Evolutionary conservation across 2,113 vertebrate species (phyloP), one percentile per base, ranked within the genome.

Genomic region (Mus musculus): DNA sequence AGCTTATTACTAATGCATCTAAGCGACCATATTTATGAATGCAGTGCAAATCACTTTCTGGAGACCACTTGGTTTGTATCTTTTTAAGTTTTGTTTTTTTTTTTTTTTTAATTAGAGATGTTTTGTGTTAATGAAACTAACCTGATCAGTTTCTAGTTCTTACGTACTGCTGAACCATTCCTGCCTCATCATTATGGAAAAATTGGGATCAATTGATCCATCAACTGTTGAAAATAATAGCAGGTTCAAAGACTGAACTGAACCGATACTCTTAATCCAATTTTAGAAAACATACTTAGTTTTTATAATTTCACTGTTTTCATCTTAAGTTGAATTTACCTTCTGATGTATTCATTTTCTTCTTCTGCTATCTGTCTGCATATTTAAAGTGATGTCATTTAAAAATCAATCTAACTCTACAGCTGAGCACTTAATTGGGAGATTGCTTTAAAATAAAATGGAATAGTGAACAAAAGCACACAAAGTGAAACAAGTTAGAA

Each of bases 271-370:
- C 77, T 54, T 96, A 85, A 78, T 76, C 5, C 69, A 13, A 33
- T 88, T 65, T 89, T 90, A 14, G 67, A 90, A 94, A 72, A 69
- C 46, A 72, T 22, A 65, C 20, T n/a, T 82, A 88, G 28, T 94
- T n/a, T 91, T 96, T 72, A 59, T 73, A 96, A 69, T 89, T 80
- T 19, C 94, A 76, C 86, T 82, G 46, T 4, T 71, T 88, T 82
- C 52, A 90, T 56, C 33, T 80, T 84, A 78, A 93, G 26, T 75
- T 86, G 39, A 96, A 72, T 92, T 96, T 89, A 89, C 8, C 76
- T 90, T 93, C 65, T 90, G 33, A 91, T 76, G 7, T 72, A 9
- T 72, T 59, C 42, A 36, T 30, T 65, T 71, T 90, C 88, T 85
- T 17, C 11, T 89, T 75, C 33, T 10, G 77, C 13, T 12, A 5